phyloP scores from a whole-genome alignment of 2,888 invertebrate genomes.

The Prenolepis imparis region DNA sequence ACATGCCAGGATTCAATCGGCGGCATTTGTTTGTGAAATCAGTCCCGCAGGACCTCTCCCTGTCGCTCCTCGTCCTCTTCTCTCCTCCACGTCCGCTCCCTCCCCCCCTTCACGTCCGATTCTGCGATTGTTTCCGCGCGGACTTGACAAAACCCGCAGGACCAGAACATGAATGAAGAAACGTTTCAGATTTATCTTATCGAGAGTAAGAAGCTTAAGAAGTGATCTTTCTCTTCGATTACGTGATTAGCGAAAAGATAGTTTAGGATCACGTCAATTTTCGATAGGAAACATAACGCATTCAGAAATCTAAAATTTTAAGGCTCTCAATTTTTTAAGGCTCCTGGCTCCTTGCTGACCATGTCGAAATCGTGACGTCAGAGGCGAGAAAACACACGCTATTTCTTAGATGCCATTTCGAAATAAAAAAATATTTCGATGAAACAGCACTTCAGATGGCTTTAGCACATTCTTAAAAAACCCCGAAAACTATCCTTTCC shows the following conservation, averaged over 20 bases:
- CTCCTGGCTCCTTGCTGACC: too few species aligned
- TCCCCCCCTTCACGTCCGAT: slow-evolving; percentile 48
- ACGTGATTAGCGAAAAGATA: background rate
- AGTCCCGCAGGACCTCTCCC: slow-evolving; percentile 82
- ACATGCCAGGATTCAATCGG: slow-evolving; percentile 85
- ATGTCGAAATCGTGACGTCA: too few species aligned
- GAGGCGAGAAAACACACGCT: too few species aligned
- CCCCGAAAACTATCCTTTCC: too few species aligned
- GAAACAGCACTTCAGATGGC: too few species aligned
- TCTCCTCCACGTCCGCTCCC: slow-evolving; percentile 25
- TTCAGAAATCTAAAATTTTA: too few species aligned
- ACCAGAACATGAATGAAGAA: slow-evolving; percentile 49
- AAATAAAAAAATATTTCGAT: too few species aligned
- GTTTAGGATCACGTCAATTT: too few species aligned
- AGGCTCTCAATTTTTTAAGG: too few species aligned
- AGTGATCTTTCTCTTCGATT: slow-evolving; percentile 15
- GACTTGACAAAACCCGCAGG: slow-evolving; percentile 48
- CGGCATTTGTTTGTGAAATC: slow-evolving; percentile 85
- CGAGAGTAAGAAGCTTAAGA: background rate
- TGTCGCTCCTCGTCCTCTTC: slow-evolving; percentile 49
- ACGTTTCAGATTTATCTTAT: slow-evolving; percentile 33
- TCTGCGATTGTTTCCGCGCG: slow-evolving; percentile 47
- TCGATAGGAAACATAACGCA: too few species aligned
- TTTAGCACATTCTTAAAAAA: too few species aligned
- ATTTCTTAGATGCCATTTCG: too few species aligned